Percentiles rank a stretch among this genome's conserved stretches.
phyloP scores from a whole-genome alignment of 2,797 vertebrate species.

The Picus viridis region DNA sequence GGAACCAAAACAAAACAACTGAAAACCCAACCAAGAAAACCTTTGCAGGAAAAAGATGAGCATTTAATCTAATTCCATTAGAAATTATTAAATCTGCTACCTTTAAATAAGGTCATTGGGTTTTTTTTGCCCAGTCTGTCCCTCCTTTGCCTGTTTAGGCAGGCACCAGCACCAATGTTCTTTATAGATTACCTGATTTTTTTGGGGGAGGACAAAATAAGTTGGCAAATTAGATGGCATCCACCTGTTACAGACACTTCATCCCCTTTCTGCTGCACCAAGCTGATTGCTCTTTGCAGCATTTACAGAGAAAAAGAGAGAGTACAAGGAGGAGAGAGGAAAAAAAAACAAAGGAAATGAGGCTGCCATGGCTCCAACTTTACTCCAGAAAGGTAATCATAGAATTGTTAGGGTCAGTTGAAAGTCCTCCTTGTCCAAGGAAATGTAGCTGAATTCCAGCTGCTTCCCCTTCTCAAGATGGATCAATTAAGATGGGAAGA shows the following conservation, averaged over 20 bases:
- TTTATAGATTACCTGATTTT: neutral
- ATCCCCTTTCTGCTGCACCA: neutral
- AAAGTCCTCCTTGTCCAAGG: neutral
- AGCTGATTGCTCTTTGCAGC: neutral
- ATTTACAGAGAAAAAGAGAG: neutral
- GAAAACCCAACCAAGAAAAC: neutral
- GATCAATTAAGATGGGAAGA: neutral
- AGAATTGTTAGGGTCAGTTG: neutral
- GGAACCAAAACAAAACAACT: neutral
- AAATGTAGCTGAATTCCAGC: neutral
- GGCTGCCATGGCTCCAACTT: neutral
- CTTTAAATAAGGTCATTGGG: neutral
- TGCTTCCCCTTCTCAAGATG: neutral
- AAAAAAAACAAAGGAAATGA: neutral
- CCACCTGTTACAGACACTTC: neutral
- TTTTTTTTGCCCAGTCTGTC: neutral
- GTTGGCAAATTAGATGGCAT: neutral
- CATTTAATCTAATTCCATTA: slow-evolving; percentile 6
- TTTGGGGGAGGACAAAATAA: neutral
- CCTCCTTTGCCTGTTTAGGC: neutral
- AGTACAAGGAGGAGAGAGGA: neutral
- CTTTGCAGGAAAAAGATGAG: slow-evolving; percentile 16
- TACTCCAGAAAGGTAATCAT: neutral
- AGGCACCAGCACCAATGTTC: neutral
- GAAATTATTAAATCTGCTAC: slow-evolving; percentile 13